These are phyloP conservation scores for Liparis tanakae DNA, from an alignment of 2,797 vertebrate species.

Conservation along the genomic window DNA sequence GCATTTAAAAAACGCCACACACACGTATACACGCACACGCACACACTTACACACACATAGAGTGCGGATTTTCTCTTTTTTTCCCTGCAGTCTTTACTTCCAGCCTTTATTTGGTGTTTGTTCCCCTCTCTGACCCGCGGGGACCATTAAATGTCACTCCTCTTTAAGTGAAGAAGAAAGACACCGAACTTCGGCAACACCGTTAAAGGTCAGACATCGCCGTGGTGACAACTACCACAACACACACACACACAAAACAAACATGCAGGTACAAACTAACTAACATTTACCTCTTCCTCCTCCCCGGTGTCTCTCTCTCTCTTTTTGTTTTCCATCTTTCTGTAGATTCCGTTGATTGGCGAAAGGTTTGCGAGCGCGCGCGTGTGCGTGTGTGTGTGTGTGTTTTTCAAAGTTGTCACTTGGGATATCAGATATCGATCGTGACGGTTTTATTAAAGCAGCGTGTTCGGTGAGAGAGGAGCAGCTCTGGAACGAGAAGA, in stretches of 20 bases:
- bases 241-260: constrained; percentile 45
- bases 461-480: constrained; percentile 45
- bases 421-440: constrained; percentile 64
- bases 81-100: constrained; percentile 58
- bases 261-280: constrained; percentile 32
- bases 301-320: background rate
- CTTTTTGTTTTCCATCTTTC: background rate
- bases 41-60: constrained; percentile 18
- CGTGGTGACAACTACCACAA: constrained; percentile 60
- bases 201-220: constrained; percentile 82
- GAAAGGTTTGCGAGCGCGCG: constrained; percentile 29
- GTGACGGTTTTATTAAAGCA: constrained; percentile 79
- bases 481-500: constrained; percentile 55
- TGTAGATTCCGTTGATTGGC: constrained; percentile 10
- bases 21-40: constrained; percentile 10
- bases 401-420: constrained; percentile 66
- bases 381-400: constrained; percentile 27
- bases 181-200: constrained; percentile 82
- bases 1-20: background rate
- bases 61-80: constrained; percentile 65
- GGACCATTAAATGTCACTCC: constrained; percentile 86
- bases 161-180: constrained; percentile 83
- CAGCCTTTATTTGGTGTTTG: constrained; percentile 84
- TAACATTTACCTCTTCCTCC: constrained; percentile 26
- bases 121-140: constrained; percentile 82